Conservation (phyloP, 2,113 vertebrate genomes). For the Arizona elegans region DNA sequence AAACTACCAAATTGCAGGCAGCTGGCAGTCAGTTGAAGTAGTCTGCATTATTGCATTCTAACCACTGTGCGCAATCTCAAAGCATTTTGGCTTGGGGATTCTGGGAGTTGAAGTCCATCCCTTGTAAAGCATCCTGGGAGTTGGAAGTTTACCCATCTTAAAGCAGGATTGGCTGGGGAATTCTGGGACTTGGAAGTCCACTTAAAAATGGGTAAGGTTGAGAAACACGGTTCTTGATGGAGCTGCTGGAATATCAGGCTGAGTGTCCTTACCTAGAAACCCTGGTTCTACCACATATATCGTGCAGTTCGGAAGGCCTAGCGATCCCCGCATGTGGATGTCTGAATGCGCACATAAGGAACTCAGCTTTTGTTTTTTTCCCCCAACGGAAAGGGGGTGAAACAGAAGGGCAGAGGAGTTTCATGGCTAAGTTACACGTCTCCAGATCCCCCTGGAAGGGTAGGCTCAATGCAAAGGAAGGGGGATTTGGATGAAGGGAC, state of each 20-base stretch:
- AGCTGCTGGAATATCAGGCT: background rate
- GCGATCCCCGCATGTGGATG: conserved; percentile 54
- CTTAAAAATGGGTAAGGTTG: background rate
- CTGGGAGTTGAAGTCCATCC: too few species aligned
- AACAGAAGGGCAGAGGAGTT: background rate
- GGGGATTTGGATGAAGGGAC: rapidly evolving
- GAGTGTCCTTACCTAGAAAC: conserved; percentile 57
- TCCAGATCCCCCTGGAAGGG: background rate
- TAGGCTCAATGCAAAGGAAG: background rate
- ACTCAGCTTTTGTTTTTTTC: background rate
- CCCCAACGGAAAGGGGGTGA: rapidly evolving
- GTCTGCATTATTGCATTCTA: too few species aligned
- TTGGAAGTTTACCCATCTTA: background rate
- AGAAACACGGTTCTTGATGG: background rate
- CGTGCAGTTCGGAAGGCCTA: conserved; percentile 58
- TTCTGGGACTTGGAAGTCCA: background rate
- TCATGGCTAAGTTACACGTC: background rate
- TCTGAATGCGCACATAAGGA: conserved; percentile 46
- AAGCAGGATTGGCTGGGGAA: background rate
- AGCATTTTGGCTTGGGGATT: too few species aligned
- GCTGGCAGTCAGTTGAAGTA: too few species aligned
- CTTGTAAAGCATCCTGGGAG: background rate
- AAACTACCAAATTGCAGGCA: too few species aligned
- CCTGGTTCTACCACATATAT: conserved; percentile 60
- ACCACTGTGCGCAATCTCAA: too few species aligned